A percentile compares a stretch with the other conserved stretches of the same genome.
phyloP scores from a whole-genome alignment of 2,113 vertebrate genomes.

The Neodontobutis hainanensis region DNA sequence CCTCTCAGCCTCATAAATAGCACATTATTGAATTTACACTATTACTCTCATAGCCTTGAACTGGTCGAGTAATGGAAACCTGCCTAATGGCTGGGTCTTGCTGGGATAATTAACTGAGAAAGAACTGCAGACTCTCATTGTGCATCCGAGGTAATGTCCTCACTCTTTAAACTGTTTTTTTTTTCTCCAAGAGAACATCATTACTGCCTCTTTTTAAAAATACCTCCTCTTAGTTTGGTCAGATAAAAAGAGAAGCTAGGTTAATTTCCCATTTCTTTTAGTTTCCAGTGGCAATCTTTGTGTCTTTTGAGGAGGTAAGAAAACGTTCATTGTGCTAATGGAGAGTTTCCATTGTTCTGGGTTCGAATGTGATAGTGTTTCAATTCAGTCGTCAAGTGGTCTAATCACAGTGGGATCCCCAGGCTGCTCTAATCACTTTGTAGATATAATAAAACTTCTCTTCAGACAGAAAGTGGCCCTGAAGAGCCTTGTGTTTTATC shows the following conservation, averaged over 20 bases:
- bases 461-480: slow-evolving; percentile 33
- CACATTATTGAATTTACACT: slow-evolving; percentile 63
- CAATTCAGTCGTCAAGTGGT: slow-evolving; percentile 33
- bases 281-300: slow-evolving; percentile 20
- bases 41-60: slow-evolving; percentile 51
- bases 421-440: slow-evolving; percentile 39
- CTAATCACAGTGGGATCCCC: slow-evolving; percentile 41
- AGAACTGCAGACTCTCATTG: slow-evolving; percentile 26
- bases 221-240: slow-evolving; percentile 14
- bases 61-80: slow-evolving; percentile 57
- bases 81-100: slow-evolving; percentile 45
- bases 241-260: not conserved
- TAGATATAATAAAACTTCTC: slow-evolving; percentile 28
- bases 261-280: slow-evolving; percentile 28
- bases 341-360: slow-evolving; percentile 30
- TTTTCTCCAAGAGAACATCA: slow-evolving; percentile 29
- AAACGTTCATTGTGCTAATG: slow-evolving; percentile 42
- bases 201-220: slow-evolving; percentile 11
- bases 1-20: slow-evolving; percentile 51
- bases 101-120: slow-evolving; percentile 58
- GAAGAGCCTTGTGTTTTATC: slow-evolving; percentile 22
- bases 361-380: slow-evolving; percentile 28
- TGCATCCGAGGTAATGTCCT: slow-evolving; percentile 31
- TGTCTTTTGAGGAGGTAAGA: slow-evolving; percentile 30
- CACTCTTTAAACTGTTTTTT: slow-evolving; percentile 17